Evolutionary conservation across 2,113 vertebrate species (phyloP), one percentile per base, ranked within the genome.

Genomic region (Corapipo altera): DNA sequence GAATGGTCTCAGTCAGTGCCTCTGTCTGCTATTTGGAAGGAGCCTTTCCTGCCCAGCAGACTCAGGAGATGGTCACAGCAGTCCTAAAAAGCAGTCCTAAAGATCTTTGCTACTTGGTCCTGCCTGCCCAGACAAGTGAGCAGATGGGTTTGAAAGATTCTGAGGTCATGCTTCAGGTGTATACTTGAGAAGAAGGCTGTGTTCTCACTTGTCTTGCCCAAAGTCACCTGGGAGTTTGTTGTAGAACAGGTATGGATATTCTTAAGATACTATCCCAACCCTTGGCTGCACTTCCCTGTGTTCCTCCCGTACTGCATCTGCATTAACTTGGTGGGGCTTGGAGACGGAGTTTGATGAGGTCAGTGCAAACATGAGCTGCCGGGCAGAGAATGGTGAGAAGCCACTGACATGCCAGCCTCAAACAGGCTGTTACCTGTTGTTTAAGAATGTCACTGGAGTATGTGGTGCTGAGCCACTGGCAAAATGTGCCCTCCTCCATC

Each of bases 1-100:
- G 52, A 55, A 39, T 9, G 1, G 54, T 48, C 18, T 82, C 43
- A 54, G 13, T 70, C 55, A 0, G 0, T 32, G 3, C 18, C 30
- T 37, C 43, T 3, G 2, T 49, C 46, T 75, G 5, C 23, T n/a
- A 8, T 85, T 78, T 65, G 49, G 39, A 72, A 76, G 33, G 72
- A 72, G 27, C 14, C 23, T 76, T 88, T 79, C 35, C 43, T 82
- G 48, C 30, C 11, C 8, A 37, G 49, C 2, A 0, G 35, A 19
- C 4, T 43, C 5, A 2, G 41, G 61, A 77, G 39, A 12, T 1
- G 1, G 28, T 75, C 37, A 35, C 33, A 55, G 73, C 51, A 39
- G 11, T 55, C 22, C 46, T 58, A 44, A 76, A 83, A 90, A 55
- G 78, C 46, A 39, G 11, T 55, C 19, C 46, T 58, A 44, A 76